A percentile compares a stretch with the other conserved stretches of the same genome.
Evolutionary conservation across 2,113 vertebrate species (phyloP).

Genomic region (Panurus biarmicus): DNA sequence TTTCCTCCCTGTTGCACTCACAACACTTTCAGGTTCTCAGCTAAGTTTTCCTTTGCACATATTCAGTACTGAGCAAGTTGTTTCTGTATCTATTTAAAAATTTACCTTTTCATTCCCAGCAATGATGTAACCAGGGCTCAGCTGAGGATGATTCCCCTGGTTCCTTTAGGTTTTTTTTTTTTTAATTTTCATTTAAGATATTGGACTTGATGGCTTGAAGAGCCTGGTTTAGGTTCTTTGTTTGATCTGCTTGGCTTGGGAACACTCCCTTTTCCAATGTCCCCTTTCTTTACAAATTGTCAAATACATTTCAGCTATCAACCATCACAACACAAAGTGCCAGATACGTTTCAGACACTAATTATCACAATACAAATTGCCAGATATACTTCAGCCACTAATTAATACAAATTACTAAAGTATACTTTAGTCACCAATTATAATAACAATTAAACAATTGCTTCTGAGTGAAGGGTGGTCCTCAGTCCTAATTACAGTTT

Average conservation of each 20-base stretch:
- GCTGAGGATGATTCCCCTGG: not conserved
- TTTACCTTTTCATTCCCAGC: not conserved
- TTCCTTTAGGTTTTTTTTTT: not conserved
- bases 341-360: not conserved
- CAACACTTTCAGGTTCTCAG: not conserved
- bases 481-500: not conserved
- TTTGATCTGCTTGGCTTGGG: not conserved
- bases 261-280: not conserved
- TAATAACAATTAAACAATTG: not conserved
- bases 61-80: not conserved
- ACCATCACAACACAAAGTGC: not conserved
- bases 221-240: not conserved
- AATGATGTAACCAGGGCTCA: not conserved
- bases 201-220: not conserved
- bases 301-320: not conserved
- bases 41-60: not conserved
- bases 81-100: not conserved
- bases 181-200: not conserved
- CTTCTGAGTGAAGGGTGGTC: not conserved
- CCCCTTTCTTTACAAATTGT: not conserved
- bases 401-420: not conserved
- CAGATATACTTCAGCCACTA: not conserved
- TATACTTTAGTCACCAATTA: not conserved
- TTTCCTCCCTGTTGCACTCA: not conserved
- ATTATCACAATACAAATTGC: not conserved